A percentile compares a stretch with the other conserved stretches of the same genome.
Evolutionary conservation across 2,113 vertebrate species (phyloP).

Genomic region (Antechinus flavipes): DNA sequence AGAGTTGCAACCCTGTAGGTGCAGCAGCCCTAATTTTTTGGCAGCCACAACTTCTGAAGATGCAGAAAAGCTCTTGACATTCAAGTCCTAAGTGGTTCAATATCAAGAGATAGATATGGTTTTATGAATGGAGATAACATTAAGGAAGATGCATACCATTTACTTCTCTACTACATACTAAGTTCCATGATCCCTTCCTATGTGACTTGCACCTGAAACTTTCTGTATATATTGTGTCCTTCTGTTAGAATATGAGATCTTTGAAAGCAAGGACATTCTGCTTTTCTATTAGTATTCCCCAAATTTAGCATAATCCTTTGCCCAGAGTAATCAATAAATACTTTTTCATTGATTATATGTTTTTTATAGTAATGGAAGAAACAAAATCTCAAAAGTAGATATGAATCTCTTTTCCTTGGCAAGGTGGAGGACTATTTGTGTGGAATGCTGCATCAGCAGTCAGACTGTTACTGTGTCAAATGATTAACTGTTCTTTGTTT

Average conservation of each 20-base stretch:
- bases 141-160: background rate
- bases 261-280: background rate
- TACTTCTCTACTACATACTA: background rate
- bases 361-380: background rate
- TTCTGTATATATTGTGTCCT: background rate
- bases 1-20: background rate
- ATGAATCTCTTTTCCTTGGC: background rate
- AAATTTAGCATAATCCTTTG: background rate
- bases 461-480: background rate
- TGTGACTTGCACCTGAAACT: background rate
- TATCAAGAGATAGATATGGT: background rate
- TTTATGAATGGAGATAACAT: background rate
- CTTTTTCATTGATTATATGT: background rate
- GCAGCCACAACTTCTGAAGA: background rate
- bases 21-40: background rate
- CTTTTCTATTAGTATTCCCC: background rate
- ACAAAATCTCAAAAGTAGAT: background rate
- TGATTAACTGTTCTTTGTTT: background rate
- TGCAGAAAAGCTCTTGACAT: background rate
- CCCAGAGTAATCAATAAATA: background rate
- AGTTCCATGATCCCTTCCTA: background rate
- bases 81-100: background rate
- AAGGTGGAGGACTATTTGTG: background rate
- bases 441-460: background rate
- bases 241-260: background rate